A percentile compares a stretch with the other conserved stretches of the same genome.
Conservation (phyloP, 2,797 vertebrate genomes). For the Diplodus sargus region DNA sequence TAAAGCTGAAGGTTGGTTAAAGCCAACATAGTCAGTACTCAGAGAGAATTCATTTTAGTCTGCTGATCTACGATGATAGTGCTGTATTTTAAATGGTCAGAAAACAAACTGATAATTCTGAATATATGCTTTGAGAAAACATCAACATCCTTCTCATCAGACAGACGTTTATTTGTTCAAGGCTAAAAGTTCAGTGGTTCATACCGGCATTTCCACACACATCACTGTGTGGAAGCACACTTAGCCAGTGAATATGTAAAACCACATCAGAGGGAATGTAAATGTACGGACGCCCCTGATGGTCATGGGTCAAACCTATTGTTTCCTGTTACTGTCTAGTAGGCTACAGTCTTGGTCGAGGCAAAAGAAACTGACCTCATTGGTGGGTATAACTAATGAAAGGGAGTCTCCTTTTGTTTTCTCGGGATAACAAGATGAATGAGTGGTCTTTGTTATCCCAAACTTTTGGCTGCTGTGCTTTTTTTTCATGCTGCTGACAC, state of each 20-base stretch:
- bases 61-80: not conserved
- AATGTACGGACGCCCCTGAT: too few species aligned
- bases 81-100: not conserved
- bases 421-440: not conserved
- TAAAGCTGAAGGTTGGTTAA: not conserved
- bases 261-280: not conserved
- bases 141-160: not conserved
- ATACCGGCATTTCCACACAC: not conserved
- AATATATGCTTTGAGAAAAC: not conserved
- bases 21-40: not conserved
- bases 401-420: not conserved
- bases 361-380: too few species aligned
- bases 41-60: not conserved
- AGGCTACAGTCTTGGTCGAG: too few species aligned
- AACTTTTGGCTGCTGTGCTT: too few species aligned
- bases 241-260: not conserved
- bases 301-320: too few species aligned
- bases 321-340: too few species aligned
- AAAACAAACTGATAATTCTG: not conserved
- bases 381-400: too few species aligned
- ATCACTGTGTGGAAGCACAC: not conserved
- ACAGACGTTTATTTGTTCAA: conserved; percentile 1
- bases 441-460: too few species aligned
- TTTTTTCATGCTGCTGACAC: not conserved
- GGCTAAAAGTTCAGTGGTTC: not conserved